Evolutionary conservation across 2,113 vertebrate species (phyloP), one percentile per base, ranked within the genome.

Genomic region (Tricholaema leucomelas): DNA sequence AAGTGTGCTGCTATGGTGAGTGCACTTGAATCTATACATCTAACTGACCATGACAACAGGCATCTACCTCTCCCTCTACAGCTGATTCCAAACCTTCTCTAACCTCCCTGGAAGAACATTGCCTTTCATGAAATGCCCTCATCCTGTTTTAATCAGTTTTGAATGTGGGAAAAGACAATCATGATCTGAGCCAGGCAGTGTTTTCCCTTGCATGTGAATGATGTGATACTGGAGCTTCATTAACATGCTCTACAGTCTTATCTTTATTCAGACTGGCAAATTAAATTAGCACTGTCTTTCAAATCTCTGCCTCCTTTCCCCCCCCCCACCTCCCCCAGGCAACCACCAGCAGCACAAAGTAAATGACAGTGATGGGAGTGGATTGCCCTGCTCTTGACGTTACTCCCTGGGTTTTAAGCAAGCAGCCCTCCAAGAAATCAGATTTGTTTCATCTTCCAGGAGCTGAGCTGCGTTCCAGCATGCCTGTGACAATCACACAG

Each of bases 251-350:
- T 95, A 90, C 96, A 86, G 85, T 87, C 95, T 97, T 95, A 91
- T 97, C 91, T 97, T 95, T 96, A 96, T 91, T 96, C 93, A 93
- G 92, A 55, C 94, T 87, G 94, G 89, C 94, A 97, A 97, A 97
- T 97, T 97, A 96, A 97, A 97, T 97, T 95, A 97, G 94, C 87
- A 28, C 90, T 81, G 95, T 94, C 96, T 96, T 92, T 96, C 96
- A 87, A 85, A 91, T 93, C 94, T 42, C 76, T 46, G 91, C 81
- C 60, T 58, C 28, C 40, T 83, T 91, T 81, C 16, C 42, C 42
- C 15, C 42, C 42, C 42, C 7, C 42, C 40, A 16, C 42, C 59
- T 58, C 77, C 88, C 33, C 64, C 3, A 33, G 93, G 78, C 96
- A 94, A 56, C 40, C 86, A 88, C 58, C 35, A 31, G 87, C 85